Conservation (phyloP, 1,140 invertebrate genomes). For the Rhagoletis zephyria region DNA sequence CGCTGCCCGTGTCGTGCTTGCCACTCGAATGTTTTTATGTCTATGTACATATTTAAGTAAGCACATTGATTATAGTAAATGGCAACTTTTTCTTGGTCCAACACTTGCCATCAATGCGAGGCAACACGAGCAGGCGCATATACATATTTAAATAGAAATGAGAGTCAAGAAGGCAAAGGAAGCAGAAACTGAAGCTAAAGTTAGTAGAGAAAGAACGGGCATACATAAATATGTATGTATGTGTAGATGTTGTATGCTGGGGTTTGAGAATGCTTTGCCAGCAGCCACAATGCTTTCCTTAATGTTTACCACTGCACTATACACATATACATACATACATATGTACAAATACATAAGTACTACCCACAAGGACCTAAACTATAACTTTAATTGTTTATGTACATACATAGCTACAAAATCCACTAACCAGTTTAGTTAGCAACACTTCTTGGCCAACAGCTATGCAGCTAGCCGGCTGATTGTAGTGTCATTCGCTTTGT, state of each 20-base stretch:
- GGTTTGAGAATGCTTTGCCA: neutral
- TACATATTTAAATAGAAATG: neutral
- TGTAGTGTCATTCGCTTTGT: neutral
- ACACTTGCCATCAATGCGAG: conserved; percentile 34
- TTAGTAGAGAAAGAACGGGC: neutral
- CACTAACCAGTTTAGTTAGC: conserved; percentile 14
- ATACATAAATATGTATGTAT: too few relatives aligned
- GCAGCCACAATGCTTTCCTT: conserved; percentile 10
- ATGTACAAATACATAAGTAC: too few relatives aligned
- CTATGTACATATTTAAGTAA: conserved; percentile 29
- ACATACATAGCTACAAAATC: conserved; percentile 42
- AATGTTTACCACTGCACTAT: neutral
- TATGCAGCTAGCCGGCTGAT: neutral
- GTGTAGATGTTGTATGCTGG: neutral
- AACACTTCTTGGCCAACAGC: neutral
- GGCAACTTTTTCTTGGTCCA: conserved; percentile 50
- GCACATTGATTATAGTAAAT: conserved; percentile 51
- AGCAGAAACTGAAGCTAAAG: neutral
- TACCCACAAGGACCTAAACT: neutral
- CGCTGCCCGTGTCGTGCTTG: neutral
- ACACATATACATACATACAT: neutral
- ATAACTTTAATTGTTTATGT: conserved; percentile 40
- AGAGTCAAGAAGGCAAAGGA: neutral
- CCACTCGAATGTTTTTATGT: conserved; percentile 8
- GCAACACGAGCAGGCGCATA: neutral